These are phyloP conservation scores for Phaethon lepturus DNA, from an alignment of 2,113 vertebrate species.

Conservation along the genomic window DNA sequence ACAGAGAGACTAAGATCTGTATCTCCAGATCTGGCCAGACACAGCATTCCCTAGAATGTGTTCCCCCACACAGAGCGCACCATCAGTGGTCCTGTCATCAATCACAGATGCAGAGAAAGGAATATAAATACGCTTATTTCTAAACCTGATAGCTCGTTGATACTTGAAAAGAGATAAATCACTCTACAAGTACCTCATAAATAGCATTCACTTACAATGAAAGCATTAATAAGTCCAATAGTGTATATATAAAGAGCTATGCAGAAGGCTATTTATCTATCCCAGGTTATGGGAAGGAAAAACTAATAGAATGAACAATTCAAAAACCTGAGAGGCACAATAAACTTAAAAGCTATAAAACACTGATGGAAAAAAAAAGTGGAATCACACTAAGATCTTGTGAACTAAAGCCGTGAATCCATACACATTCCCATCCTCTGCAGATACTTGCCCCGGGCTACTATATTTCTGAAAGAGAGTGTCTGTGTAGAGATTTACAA, in stretches of 20 bases:
- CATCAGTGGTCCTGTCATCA: constrained; percentile 3
- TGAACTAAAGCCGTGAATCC: constrained; percentile 23
- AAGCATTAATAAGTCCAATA: constrained; percentile 4
- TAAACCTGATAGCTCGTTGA: constrained; percentile 19
- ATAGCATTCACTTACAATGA: background rate
- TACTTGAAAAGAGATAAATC: constrained; percentile 48
- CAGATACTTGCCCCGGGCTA: background rate
- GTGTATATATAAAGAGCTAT: background rate
- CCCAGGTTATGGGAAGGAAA: background rate
- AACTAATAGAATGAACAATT: background rate
- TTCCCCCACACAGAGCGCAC: constrained; percentile 16
- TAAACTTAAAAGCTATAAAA: background rate
- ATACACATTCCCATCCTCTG: background rate
- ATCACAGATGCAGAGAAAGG: background rate
- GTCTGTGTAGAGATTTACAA: background rate
- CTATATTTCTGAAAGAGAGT: background rate
- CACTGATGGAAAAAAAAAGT: background rate
- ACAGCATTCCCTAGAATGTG: constrained; percentile 17
- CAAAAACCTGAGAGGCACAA: background rate
- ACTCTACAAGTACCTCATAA: background rate
- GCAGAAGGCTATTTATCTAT: background rate
- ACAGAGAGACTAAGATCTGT: constrained; percentile 19
- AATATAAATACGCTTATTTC: constrained; percentile 25
- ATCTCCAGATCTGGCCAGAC: constrained; percentile 42
- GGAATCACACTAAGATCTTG: background rate